Conservation (phyloP, 1,140 invertebrate species). For the Drosophila bocki region DNA sequence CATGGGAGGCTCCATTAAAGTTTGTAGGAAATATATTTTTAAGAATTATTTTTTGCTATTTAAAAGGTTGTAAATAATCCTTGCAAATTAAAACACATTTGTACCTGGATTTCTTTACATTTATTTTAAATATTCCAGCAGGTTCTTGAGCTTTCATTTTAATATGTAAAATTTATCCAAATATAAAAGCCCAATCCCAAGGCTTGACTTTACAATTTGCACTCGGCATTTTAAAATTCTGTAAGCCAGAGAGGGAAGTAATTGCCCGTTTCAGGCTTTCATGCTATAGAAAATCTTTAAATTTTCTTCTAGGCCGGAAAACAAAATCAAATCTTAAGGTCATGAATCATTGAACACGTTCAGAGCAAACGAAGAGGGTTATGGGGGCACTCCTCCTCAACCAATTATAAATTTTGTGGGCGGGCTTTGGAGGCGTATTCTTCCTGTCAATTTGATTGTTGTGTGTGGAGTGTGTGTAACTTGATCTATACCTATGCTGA, state of each 20-base stretch:
- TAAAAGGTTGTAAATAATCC: neutral
- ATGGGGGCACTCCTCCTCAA: conserved; percentile 35
- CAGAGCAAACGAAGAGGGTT: neutral
- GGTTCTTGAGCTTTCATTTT: neutral
- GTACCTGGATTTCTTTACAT: neutral
- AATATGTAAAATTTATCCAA: neutral
- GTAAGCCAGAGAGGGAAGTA: conserved; percentile 20
- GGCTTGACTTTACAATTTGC: neutral
- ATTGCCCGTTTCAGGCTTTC: conserved; percentile 41
- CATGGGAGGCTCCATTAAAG: neutral
- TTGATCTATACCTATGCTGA: conserved; percentile 62
- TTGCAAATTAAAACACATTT: neutral
- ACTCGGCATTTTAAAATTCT: conserved; percentile 13
- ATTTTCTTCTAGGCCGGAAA: conserved; percentile 24
- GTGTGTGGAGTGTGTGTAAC: conserved; percentile 34
- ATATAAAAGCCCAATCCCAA: neutral
- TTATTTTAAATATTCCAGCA: neutral
- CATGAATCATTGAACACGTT: conserved; percentile 76
- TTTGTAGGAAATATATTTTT: too few species aligned
- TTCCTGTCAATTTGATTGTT: conserved; percentile 42
- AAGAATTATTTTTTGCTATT: neutral
- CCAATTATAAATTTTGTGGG: conserved; percentile 63
- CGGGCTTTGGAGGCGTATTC: conserved; percentile 26
- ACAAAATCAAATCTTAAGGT: conserved; percentile 65
- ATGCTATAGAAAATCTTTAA: conserved; percentile 28